These are phyloP conservation scores for Myiopsitta monachus DNA, from an alignment of 2,113 vertebrate species.

Conservation along the genomic window DNA sequence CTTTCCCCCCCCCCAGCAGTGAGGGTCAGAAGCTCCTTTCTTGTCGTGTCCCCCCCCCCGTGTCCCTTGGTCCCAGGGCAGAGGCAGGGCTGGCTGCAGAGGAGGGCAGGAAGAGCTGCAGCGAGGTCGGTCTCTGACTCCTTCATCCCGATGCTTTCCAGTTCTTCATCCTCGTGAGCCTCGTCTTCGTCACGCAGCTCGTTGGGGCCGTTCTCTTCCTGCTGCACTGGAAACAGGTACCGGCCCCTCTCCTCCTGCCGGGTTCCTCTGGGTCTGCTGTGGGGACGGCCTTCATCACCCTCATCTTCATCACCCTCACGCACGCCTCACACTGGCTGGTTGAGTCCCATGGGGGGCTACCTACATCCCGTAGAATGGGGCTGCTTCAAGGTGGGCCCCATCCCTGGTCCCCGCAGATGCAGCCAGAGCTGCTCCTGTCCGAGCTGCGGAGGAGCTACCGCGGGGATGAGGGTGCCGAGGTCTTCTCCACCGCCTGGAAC, in stretches of 20 bases:
- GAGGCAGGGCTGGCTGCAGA: background rate
- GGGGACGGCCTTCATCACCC: background rate
- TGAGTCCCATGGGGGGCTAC: background rate
- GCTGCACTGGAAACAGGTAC: constrained; percentile 64
- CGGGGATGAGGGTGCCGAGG: constrained; percentile 32
- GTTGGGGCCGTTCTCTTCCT: constrained; percentile 33
- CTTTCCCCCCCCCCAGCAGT: fast-evolving
- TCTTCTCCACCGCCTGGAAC: constrained; percentile 67
- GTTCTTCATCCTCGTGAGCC: constrained; percentile 63
- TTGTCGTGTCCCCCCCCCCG: background rate
- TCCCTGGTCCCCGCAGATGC: constrained; percentile 1
- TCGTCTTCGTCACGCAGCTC: constrained; percentile 43
- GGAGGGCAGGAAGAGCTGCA: background rate
- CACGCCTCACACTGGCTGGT: background rate
- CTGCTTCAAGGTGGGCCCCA: background rate
- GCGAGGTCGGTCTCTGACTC: background rate
- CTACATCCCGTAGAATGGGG: background rate
- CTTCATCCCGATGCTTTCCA: background rate
- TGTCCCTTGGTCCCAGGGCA: fast-evolving
- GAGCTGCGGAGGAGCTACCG: constrained; percentile 51
- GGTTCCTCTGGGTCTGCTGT: too few species aligned
- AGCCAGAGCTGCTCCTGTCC: background rate
- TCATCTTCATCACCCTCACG: background rate
- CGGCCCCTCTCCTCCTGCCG: background rate
- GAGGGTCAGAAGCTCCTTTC: background rate